A percentile compares a stretch with the other conserved stretches of the same genome.
Conservation (phyloP, 2,888 invertebrate species). For the Synergus japonicus region DNA sequence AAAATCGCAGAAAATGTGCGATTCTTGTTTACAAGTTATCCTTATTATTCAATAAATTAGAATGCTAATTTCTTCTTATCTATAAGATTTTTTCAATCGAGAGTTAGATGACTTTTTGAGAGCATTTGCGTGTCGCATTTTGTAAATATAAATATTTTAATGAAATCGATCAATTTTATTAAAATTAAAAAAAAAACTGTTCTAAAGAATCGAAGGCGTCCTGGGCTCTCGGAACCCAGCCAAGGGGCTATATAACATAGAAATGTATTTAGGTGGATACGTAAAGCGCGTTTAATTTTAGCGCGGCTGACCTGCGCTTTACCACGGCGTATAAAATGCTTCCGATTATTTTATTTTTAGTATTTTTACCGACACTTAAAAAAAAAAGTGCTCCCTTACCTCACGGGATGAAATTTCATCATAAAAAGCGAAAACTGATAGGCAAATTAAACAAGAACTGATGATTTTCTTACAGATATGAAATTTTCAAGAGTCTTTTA, state of each 20-base stretch:
- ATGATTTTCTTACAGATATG: neutral
- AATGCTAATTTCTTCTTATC: neutral
- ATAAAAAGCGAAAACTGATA: neutral
- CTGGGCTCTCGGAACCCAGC: conserved; percentile 64
- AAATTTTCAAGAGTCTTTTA: neutral
- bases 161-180: neutral
- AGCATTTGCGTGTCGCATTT: neutral
- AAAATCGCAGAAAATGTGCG: neutral
- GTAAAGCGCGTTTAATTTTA: conserved; percentile 67
- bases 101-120: neutral
- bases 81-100: neutral
- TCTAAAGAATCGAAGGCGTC: conserved; percentile 51
- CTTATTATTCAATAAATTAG: too few species aligned
- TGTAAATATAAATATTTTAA: neutral
- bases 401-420: neutral
- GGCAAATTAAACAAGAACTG: neutral
- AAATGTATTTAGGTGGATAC: conserved; percentile 71
- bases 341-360: conserved; percentile 70
- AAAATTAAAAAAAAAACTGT: conserved; percentile 35
- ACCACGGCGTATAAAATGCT: conserved; percentile 66
- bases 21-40: neutral
- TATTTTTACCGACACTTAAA: conserved; percentile 49
- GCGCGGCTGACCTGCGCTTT: conserved; percentile 67
- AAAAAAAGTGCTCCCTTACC: neutral
- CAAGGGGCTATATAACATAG: conserved; percentile 64